A percentile compares a stretch with the other conserved stretches of the same genome.
phyloP scores from a whole-genome alignment of 2,113 vertebrate species.

The Salvelinus fontinalis region DNA sequence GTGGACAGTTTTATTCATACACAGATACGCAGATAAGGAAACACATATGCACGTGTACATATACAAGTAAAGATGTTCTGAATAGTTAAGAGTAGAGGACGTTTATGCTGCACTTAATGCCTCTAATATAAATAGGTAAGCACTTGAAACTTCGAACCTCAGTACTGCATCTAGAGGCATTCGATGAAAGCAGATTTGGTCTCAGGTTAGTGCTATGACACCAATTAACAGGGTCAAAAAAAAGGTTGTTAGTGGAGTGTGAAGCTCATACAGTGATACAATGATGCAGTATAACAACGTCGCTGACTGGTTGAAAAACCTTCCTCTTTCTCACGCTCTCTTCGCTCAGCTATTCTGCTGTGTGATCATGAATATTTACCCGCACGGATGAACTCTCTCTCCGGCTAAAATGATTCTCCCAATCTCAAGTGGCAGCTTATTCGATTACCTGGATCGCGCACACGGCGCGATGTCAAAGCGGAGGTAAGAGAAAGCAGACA shows the following conservation, averaged over 20 bases:
- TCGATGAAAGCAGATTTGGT: background rate
- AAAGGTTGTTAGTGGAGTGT: background rate
- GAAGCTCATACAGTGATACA: background rate
- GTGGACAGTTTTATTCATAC: too few relatives aligned
- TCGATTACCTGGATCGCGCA: slow-evolving; percentile 49
- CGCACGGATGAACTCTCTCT: slow-evolving; percentile 40
- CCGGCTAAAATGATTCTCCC: slow-evolving; percentile 37
- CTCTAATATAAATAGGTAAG: too few relatives aligned
- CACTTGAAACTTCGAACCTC: background rate
- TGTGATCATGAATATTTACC: slow-evolving; percentile 55
- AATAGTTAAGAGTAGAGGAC: too few relatives aligned
- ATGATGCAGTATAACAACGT: background rate
- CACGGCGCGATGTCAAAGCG: slow-evolving; percentile 18
- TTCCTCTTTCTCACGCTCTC: slow-evolving; percentile 15
- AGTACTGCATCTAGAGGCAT: background rate
- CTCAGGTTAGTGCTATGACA: background rate
- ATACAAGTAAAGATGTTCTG: too few relatives aligned
- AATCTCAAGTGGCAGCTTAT: slow-evolving; percentile 50
- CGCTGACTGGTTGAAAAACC: background rate
- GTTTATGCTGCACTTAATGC: too few relatives aligned
- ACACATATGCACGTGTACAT: too few relatives aligned
- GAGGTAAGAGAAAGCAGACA: background rate
- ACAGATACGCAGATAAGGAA: too few relatives aligned
- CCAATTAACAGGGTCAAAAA: background rate
- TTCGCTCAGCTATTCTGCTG: slow-evolving; percentile 2